Base-by-base conservation (phyloP, 2,797 vertebrate species). In the Vireo griseus region DNA sequence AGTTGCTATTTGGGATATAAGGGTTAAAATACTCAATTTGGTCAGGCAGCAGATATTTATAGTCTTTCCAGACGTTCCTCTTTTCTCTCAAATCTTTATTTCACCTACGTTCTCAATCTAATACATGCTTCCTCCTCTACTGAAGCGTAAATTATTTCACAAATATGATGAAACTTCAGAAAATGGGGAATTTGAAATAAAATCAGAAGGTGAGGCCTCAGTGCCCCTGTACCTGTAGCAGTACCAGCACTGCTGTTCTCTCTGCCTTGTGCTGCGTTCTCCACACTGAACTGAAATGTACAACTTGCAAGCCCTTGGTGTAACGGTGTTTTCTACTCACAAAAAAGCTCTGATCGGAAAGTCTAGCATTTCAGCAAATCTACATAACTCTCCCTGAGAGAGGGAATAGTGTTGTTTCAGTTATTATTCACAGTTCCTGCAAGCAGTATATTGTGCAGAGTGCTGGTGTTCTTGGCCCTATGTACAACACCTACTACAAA, bases 271-370 rank as follows among this genome's bases (percentile, higher is more conserved):
- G 6, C 51, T 63, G 5, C 7, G 16, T 22, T 68, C 39, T 47
- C 18, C 20, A 3, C 3, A 0, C 50, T 35, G 68, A 15, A 26
- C 26, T 29, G 44, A 40, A 67, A 40, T 1, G 5, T 9, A 3
- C 15, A 35, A 19, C 48, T 55, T 74, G 29, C 39, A 62, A 63
- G 50, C 4, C 3, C 40, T 54, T 29, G 37, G 8, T 35, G 28
- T 16, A 26, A 15, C 25, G 59, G 33, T 25, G 24, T 19, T 52
- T 69, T 74, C 33, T 47, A 2, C 51, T 74, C n/a, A 10, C 39
- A 54, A 48, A 62, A 75, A 7, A 71, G 14, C 17, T 42, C 48
- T 40, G 7, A 24, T 66, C 16, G 61, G 37, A 78, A 69, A 57
- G 13, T 28, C 39, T 40, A 48, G 39, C 50, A 25, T 58, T 58